These are phyloP conservation scores for Tetranychus truncatus DNA, from an alignment of 2,888 invertebrate genomes.

Conservation along the genomic window DNA sequence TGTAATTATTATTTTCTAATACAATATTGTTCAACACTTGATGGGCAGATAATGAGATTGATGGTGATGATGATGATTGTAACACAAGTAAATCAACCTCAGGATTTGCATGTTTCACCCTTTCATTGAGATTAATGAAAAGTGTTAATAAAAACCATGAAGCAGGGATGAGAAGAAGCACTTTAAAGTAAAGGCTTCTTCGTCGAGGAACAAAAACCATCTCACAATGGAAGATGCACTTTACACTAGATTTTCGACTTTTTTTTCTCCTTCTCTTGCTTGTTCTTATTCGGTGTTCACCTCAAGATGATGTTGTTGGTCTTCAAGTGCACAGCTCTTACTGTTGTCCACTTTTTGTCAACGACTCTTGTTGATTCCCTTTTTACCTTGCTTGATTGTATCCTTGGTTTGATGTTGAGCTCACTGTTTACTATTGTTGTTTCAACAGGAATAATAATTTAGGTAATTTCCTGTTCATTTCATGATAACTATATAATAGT, in stretches of 20 bases:
- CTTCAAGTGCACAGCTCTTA: too few relatives aligned
- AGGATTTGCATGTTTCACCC: not conserved
- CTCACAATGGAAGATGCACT: not conserved
- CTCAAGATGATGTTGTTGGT: not conserved
- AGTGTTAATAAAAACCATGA: conserved; percentile 26
- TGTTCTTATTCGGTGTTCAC: too few relatives aligned
- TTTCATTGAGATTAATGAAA: conserved; percentile 22
- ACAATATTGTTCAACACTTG: not conserved
- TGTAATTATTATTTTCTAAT: not conserved
- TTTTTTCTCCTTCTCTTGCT: too few relatives aligned
- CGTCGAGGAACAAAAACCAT: conserved; percentile 18
- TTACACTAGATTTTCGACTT: not conserved
- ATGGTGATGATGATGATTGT: not conserved
- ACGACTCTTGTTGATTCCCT: too few relatives aligned
- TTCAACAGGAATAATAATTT: too few relatives aligned
- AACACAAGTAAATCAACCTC: not conserved
- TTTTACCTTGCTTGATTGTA: too few relatives aligned
- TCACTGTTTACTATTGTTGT: too few relatives aligned
- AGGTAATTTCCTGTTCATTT: too few relatives aligned
- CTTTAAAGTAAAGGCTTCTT: conserved; percentile 21
- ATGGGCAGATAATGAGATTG: not conserved
- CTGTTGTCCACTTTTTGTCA: too few relatives aligned
- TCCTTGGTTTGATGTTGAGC: too few relatives aligned
- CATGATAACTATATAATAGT: too few relatives aligned
- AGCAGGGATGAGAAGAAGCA: conserved; percentile 23